These are phyloP conservation scores for Rhinatrema bivittatum DNA, from an alignment of 2,797 vertebrate genomes.

Conservation along the genomic window DNA sequence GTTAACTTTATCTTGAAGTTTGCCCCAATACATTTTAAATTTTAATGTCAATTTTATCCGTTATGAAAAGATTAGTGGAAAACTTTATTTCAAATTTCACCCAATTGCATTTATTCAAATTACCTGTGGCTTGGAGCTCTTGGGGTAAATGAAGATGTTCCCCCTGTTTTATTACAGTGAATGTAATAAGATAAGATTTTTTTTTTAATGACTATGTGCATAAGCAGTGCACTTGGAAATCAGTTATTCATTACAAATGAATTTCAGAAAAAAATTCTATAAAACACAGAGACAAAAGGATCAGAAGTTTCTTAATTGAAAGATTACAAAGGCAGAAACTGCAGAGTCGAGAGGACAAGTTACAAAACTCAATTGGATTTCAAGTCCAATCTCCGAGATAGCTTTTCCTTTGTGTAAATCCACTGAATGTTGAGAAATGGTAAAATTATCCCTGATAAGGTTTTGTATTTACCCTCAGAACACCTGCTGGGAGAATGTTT, in stretches of 20 bases:
- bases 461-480: too few relatives aligned
- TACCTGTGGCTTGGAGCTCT: neutral
- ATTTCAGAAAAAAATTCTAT: slow-evolving; percentile 8
- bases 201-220: neutral
- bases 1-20: neutral
- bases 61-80: neutral
- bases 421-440: too few relatives aligned
- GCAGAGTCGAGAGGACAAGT: too few relatives aligned
- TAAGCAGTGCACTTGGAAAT: slow-evolving; percentile 5
- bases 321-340: neutral
- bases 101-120: slow-evolving; percentile 1
- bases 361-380: too few relatives aligned
- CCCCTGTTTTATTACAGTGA: slow-evolving; percentile 1
- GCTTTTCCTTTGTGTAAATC: too few relatives aligned
- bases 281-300: slow-evolving; percentile 1
- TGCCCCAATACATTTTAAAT: neutral
- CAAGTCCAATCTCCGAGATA: too few relatives aligned
- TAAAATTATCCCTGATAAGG: too few relatives aligned
- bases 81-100: slow-evolving; percentile 2
- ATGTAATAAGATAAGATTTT: neutral
- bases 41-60: neutral
- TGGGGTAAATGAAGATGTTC: neutral
- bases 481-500: too few relatives aligned
- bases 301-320: neutral
- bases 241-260: slow-evolving; percentile 1